Conservation (phyloP, 1,140 invertebrate genomes). For the Teleogryllus occipitalis region DNA sequence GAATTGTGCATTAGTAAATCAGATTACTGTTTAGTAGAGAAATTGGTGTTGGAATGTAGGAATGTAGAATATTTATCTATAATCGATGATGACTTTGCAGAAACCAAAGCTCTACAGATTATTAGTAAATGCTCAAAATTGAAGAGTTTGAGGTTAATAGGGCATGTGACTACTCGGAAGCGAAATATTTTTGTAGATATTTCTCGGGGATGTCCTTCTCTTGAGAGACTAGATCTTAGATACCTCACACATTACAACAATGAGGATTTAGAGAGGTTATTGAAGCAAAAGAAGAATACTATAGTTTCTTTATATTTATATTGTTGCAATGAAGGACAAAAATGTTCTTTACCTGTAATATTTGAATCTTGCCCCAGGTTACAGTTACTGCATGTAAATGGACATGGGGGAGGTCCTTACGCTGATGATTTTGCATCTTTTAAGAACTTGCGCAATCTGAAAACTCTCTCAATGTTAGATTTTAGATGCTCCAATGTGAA, state of each 20-base stretch:
- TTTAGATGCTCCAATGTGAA: background rate
- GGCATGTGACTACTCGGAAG: background rate
- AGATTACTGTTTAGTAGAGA: background rate
- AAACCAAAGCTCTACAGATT: background rate
- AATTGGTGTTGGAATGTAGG: background rate
- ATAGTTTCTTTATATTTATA: background rate
- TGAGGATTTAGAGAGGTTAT: background rate
- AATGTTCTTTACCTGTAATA: background rate
- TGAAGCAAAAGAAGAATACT: background rate
- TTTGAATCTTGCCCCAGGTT: background rate
- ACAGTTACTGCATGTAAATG: background rate
- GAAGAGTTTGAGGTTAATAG: background rate
- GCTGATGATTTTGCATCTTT: background rate
- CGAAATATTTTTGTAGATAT: background rate
- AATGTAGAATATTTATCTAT: background rate
- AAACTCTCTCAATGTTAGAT: background rate
- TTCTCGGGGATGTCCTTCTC: background rate
- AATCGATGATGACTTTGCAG: background rate
- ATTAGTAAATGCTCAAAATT: background rate
- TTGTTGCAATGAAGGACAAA: background rate
- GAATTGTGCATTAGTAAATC: background rate
- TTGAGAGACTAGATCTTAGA: background rate
- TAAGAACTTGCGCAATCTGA: background rate
- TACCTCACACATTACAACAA: background rate
- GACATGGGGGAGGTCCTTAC: background rate